Evolutionary conservation across 1,140 invertebrate species (phyloP).

Genomic region (Zaprionus gabonicus): DNA sequence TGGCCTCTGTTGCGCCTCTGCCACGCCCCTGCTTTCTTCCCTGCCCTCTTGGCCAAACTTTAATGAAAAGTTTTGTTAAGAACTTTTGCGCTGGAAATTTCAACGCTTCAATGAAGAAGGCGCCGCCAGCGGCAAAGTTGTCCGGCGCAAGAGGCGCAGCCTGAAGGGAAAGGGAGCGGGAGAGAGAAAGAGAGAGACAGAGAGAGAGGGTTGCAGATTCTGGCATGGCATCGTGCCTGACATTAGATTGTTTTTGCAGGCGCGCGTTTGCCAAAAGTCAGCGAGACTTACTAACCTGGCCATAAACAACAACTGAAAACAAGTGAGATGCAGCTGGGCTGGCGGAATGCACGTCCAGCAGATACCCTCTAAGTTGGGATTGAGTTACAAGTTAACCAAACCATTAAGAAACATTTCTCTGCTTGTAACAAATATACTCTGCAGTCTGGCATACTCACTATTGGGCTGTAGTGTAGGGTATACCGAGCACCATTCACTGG

Average conservation of each 20-base stretch:
- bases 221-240: conserved; percentile 52
- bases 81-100: conserved; percentile 80
- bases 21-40: no score
- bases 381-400: neutral
- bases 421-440: neutral
- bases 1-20: conserved; percentile 25
- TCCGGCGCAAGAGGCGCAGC: neutral
- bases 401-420: neutral
- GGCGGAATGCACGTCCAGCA: neutral
- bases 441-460: neutral
- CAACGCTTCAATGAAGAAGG: conserved; percentile 77
- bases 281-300: conserved; percentile 51
- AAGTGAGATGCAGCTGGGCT: neutral
- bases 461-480: neutral
- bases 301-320: conserved; percentile 51
- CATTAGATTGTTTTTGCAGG: conserved; percentile 74
- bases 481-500: conserved; percentile 1
- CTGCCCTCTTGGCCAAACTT: conserved; percentile 58
- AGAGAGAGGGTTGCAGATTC: neutral
- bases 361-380: neutral
- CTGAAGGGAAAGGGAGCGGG: neutral
- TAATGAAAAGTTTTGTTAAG: conserved; percentile 83
- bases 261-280: conserved; percentile 70
- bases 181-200: neutral
- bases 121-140: conserved; percentile 5